phyloP scores from a whole-genome alignment of 37 sponge, comb jelly and placozoan species.

The Haliclona indistincta region DNA sequence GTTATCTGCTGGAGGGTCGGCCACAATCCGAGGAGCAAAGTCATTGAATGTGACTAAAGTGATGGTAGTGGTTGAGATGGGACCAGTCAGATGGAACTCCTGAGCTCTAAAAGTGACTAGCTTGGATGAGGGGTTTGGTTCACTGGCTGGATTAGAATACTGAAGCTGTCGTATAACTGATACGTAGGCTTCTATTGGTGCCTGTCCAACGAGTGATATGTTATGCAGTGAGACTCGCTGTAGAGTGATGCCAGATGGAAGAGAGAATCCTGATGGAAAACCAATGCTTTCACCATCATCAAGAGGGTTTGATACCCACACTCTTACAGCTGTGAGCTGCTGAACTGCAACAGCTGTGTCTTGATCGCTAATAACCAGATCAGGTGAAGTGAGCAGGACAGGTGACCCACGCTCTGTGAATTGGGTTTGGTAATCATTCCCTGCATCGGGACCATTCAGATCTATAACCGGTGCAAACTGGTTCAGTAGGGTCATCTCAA shows the following conservation, averaged over 20 bases:
- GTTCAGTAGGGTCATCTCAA: constrained; percentile 50
- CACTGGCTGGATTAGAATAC: constrained; percentile 36
- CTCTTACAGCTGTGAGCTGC: constrained; percentile 23
- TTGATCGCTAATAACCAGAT: constrained; percentile 44
- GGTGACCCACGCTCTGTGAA: constrained; percentile 54
- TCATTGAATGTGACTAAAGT: constrained; percentile 53
- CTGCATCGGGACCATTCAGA: constrained; percentile 55
- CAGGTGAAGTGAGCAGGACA: constrained; percentile 25
- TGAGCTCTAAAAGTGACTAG: constrained; percentile 11
- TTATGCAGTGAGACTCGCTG: constrained; percentile 1
- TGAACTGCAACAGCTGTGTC: constrained; percentile 13
- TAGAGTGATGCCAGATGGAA: constrained; percentile 11
- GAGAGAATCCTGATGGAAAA: background rate
- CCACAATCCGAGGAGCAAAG: constrained; percentile 37
- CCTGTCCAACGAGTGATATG: constrained; percentile 6
- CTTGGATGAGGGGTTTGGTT: constrained; percentile 30
- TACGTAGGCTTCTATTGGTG: constrained; percentile 8
- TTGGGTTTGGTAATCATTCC: constrained; percentile 15
- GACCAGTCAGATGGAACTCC: constrained; percentile 21
- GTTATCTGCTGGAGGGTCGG: constrained; percentile 21
- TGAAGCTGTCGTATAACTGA: background rate
- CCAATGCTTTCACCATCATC: constrained; percentile 18
- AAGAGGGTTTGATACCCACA: constrained; percentile 36
- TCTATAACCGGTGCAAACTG: constrained; percentile 69
- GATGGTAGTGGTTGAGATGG: constrained; percentile 5